Conservation (phyloP, 2,888 invertebrate genomes). For the Polydrusus pterygomalis region DNA sequence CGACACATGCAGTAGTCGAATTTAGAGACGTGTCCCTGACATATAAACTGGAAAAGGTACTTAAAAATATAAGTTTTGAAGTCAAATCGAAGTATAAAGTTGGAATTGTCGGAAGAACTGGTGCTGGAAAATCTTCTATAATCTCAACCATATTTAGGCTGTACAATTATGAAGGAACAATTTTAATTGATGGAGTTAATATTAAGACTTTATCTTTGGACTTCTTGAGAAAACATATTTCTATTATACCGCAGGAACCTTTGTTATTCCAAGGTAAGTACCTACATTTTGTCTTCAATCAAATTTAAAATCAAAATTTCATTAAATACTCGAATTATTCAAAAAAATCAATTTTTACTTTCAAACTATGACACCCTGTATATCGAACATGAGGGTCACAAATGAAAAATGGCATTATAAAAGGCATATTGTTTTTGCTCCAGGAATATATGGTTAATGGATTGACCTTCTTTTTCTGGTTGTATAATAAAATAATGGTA, state of each 20-base stretch:
- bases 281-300: no score
- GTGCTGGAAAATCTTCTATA: conserved; percentile 88
- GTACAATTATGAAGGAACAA: conserved; percentile 84
- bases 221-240: conserved; percentile 71
- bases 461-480: no score
- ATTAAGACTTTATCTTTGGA: conserved; percentile 71
- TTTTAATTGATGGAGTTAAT: conserved; percentile 72
- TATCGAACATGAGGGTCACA: no score
- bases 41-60: conserved; percentile 81
- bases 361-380: no score
- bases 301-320: no score
- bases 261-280: conserved; percentile 73
- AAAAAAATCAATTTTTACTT: no score
- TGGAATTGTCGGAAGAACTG: conserved; percentile 88
- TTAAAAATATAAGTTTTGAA: conserved; percentile 81
- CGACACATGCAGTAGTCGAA: conserved; percentile 78
- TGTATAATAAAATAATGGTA: no score
- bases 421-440: no score
- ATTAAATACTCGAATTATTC: no score
- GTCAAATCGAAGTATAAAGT: conserved; percentile 83
- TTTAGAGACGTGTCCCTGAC: conserved; percentile 80
- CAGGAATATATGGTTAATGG: no score
- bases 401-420: no score
- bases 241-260: conserved; percentile 75
- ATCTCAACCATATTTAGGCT: conserved; percentile 86